Conservation (phyloP, 1,140 invertebrate species). For the Babylonia areolata region DNA sequence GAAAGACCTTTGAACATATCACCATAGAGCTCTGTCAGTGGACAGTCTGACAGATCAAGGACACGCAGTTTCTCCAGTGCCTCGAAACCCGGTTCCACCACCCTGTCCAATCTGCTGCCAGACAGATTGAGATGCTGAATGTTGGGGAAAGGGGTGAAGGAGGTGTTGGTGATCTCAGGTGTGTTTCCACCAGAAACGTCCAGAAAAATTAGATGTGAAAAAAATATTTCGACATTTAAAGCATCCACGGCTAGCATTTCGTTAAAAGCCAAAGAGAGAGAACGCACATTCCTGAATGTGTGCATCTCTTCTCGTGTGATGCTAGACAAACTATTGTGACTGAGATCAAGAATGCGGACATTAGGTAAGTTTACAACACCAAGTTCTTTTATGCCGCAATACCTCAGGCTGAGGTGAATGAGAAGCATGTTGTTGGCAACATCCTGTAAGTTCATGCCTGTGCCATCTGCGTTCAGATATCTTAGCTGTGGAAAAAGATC, state of each 20-base stretch:
- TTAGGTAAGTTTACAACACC: not conserved
- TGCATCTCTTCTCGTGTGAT: not conserved
- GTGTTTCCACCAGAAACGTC: not conserved
- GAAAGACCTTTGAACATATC: too few species aligned
- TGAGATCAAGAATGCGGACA: not conserved
- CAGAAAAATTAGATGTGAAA: not conserved
- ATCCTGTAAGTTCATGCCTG: too few species aligned
- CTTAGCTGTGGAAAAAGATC: not conserved
- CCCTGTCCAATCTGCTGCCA: too few species aligned
- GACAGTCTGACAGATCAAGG: too few species aligned
- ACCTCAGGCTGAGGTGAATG: not conserved
- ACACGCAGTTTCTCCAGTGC: too few species aligned
- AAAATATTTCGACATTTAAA: not conserved
- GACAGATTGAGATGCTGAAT: too few species aligned
- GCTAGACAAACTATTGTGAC: not conserved
- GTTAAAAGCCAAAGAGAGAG: conserved; percentile 39
- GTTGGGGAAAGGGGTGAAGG: not conserved
- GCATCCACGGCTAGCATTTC: conserved; percentile 26
- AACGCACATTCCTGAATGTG: not conserved
- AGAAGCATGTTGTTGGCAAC: not conserved
- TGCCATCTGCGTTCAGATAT: not conserved
- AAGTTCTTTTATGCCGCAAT: not conserved
- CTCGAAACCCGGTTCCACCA: too few species aligned
- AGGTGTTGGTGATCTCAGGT: not conserved
- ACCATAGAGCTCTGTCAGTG: too few species aligned